Evolutionary conservation across 2,113 vertebrate species (phyloP), one percentile per base, ranked within the genome.

Genomic region (Malurus melanocephalus): DNA sequence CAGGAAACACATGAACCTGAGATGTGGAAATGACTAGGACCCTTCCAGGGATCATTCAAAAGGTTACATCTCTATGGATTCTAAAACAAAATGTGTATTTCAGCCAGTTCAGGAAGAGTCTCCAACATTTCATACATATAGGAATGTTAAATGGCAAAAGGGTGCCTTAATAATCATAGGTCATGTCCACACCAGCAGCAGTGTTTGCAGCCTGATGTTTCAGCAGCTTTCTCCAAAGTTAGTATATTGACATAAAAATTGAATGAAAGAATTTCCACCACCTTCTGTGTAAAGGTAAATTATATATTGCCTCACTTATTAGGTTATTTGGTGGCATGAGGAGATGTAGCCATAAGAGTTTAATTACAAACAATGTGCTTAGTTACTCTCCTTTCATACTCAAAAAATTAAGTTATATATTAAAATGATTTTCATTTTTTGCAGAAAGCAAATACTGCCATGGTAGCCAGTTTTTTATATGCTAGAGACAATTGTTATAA

Each of bases 1-100:
- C 88, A 84, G 90, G 88, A 92, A 94, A 81, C 42, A 67, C 27
- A 33, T 57, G 80, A 88, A 91, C 61, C 66, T 86, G 76, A 84
- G 85, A 91, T 93, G 82, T 84, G 83, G 73, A 88, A 94, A 88
- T 35, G 4, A n/a, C 19, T 53, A 51, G 28, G 68, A 83, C 5
- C 1, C 13, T 83, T 78, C 68, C n/a, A 77, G 68, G 43, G 33
- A 64, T 28, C 4, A 1, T 55, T 92, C 57, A 61, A 53, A 90
- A 72, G 7, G n/a, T 68, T 60, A 68, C 13, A 56, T 30, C 17
- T 83, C 48, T 69, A 21, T 33, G 46, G 49, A 51, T 81, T 91
- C 53, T 79, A 28, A 80, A 33, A 80, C 24, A 24, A 83, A 64
- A 66, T 13, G 20, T 38, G 18, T 72, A 33, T 38, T 75, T 79